These are phyloP conservation scores for Pardalotus punctatus DNA, from an alignment of 2,113 vertebrate species.

Conservation along the genomic window DNA sequence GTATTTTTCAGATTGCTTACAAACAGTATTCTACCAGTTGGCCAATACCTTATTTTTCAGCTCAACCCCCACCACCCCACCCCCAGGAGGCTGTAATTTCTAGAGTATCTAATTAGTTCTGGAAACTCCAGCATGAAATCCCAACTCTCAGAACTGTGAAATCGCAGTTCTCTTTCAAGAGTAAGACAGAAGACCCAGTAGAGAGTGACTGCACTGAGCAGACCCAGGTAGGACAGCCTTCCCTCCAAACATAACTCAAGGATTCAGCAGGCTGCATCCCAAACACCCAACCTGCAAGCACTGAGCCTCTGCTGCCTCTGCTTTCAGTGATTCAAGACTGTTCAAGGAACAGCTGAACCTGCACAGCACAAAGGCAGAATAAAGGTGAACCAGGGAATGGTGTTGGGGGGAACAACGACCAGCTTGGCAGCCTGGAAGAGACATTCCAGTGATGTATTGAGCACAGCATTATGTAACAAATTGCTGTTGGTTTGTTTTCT, in stretches of 20 bases:
- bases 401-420: accelerated
- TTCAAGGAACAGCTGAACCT: not conserved
- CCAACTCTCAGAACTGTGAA: not conserved
- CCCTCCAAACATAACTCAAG: not conserved
- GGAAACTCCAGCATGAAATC: not conserved
- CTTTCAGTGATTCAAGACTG: not conserved
- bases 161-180: not conserved
- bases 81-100: not conserved
- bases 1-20: not conserved
- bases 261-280: not conserved
- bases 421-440: not conserved
- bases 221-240: not conserved
- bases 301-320: not conserved
- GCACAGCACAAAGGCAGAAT: not conserved
- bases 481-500: not conserved
- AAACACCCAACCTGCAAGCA: not conserved
- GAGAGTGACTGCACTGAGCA: not conserved
- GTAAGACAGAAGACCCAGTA: not conserved
- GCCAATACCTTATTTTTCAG: not conserved
- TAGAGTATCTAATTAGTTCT: not conserved
- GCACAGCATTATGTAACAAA: accelerated
- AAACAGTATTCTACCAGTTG: not conserved
- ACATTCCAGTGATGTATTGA: not conserved
- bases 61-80: not conserved
- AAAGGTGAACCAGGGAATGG: not conserved